phyloP scores from a whole-genome alignment of 2,797 vertebrate species.

The Centroberyx gerrardi region DNA sequence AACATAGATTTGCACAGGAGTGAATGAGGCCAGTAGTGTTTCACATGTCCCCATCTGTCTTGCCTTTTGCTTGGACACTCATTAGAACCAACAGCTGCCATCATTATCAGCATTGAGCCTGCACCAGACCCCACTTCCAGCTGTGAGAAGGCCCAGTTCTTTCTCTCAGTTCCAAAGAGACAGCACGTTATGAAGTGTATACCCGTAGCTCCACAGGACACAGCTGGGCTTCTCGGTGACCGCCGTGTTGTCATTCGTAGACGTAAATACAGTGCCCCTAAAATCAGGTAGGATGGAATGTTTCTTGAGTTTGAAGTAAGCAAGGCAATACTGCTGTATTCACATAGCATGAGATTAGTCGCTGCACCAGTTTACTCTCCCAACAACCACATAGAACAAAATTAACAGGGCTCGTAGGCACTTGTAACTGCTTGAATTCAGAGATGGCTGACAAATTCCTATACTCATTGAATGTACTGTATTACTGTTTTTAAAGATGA shows the following conservation, averaged over 20 bases:
- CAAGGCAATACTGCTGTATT: conserved; percentile 78
- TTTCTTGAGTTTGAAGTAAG: conserved; percentile 53
- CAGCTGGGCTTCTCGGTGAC: conserved; percentile 52
- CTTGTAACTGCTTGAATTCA: conserved; percentile 86
- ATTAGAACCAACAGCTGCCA: conserved; percentile 68
- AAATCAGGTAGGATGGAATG: conserved; percentile 55
- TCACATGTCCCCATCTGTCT: conserved; percentile 56
- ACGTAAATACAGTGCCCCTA: conserved; percentile 35
- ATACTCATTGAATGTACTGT: conserved; percentile 99
- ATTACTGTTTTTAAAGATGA: conserved; percentile 93
- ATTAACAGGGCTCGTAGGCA: conserved; percentile 86
- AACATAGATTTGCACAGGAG: conserved; percentile 76
- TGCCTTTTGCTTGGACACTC: conserved; percentile 51
- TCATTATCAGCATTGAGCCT: conserved; percentile 66
- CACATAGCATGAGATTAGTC: conserved; percentile 86
- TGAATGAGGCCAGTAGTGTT: conserved; percentile 63
- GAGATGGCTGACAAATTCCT: conserved; percentile 94
- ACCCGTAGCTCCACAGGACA: conserved; percentile 66
- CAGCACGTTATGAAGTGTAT: conserved; percentile 54
- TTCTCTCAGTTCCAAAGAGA: conserved; percentile 78
- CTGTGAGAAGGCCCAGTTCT: conserved; percentile 76
- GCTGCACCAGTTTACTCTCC: conserved; percentile 78
- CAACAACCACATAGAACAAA: conserved; percentile 83
- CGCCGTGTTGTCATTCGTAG: conserved; percentile 37
- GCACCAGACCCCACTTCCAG: conserved; percentile 63